phyloP scores from a whole-genome alignment of 1,140 invertebrate species.

The Leptoteleia sp. region DNA sequence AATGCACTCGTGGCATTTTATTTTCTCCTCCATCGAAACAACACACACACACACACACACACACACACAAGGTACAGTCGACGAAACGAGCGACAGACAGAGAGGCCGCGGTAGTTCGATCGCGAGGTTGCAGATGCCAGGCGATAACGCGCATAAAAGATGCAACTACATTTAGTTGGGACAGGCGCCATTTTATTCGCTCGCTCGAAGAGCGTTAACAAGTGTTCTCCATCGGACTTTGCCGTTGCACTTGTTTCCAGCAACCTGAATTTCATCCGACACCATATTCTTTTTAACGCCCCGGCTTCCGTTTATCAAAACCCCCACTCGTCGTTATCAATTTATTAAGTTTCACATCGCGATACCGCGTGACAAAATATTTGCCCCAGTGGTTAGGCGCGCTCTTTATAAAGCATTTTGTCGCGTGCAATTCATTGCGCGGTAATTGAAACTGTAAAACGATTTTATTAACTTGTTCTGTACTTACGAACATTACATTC shows the following conservation, averaged over 20 bases:
- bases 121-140: constrained; percentile 67
- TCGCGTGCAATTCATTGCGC: no score
- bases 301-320: constrained; percentile 42
- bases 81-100: constrained; percentile 64
- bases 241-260: constrained; percentile 56
- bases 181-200: constrained; percentile 78
- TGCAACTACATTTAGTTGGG: constrained; percentile 78
- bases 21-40: constrained; percentile 62
- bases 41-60: no score
- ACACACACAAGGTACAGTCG: constrained; percentile 59
- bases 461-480: no score
- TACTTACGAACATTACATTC: no score
- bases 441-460: no score
- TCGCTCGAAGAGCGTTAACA: constrained; percentile 74
- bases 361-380: constrained; percentile 24
- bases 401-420: no score
- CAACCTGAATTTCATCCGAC: constrained; percentile 45
- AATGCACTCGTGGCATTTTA: constrained; percentile 47
- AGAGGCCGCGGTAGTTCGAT: constrained; percentile 66
- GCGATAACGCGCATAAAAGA: constrained; percentile 77
- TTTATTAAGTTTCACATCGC: constrained; percentile 16
- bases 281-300: constrained; percentile 48
- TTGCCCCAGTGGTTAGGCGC: no score
- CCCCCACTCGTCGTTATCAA: constrained; percentile 4
- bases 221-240: constrained; percentile 78